phyloP scores from a whole-genome alignment of 2,888 invertebrate species.

The Drosophila imparisetae region DNA sequence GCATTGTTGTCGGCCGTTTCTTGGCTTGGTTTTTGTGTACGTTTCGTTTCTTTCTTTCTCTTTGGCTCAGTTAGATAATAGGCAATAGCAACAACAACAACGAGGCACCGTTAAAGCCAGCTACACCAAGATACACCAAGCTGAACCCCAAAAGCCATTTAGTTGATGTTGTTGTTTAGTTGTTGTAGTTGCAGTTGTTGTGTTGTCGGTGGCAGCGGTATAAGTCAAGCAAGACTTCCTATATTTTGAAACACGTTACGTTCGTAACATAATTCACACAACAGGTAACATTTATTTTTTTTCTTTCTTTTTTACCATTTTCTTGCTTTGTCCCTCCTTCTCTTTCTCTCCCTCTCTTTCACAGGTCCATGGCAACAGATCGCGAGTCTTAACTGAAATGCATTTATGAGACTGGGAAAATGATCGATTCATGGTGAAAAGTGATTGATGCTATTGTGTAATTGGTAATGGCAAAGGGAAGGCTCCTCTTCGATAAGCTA shows the following conservation, averaged over 20 bases:
- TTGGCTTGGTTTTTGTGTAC: conserved; percentile 38
- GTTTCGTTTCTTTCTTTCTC: conserved; percentile 68
- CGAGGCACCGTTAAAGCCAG: conserved; percentile 65
- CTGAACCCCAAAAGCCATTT: conserved; percentile 58
- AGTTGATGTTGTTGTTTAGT: conserved; percentile 26
- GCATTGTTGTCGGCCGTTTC: conserved; percentile 27
- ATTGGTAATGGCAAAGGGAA: conserved; percentile 6
- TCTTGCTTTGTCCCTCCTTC: conserved; percentile 1
- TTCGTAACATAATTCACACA: conserved; percentile 84
- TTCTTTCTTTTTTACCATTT: not conserved
- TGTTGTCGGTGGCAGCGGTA: conserved; percentile 61
- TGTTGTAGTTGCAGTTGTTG: conserved; percentile 37
- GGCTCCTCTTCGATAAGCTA: not conserved
- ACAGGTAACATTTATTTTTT: conserved; percentile 66
- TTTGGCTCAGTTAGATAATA: conserved; percentile 72
- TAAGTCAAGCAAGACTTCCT: conserved; percentile 83
- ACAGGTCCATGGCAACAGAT: conserved; percentile 9
- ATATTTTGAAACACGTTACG: conserved; percentile 84
- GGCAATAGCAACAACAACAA: conserved; percentile 39
- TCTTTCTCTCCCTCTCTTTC: conserved; percentile 1
- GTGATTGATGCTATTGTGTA: conserved; percentile 27
- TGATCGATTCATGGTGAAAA: conserved; percentile 19
- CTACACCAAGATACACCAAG: conserved; percentile 47
- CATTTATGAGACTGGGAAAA: conserved; percentile 22
- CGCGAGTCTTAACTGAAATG: not conserved